Percentiles rank a stretch among this genome's conserved stretches.
Conservation (phyloP, 92 coral and sea anemone species). For the Hydrozoanthus gracilis region DNA sequence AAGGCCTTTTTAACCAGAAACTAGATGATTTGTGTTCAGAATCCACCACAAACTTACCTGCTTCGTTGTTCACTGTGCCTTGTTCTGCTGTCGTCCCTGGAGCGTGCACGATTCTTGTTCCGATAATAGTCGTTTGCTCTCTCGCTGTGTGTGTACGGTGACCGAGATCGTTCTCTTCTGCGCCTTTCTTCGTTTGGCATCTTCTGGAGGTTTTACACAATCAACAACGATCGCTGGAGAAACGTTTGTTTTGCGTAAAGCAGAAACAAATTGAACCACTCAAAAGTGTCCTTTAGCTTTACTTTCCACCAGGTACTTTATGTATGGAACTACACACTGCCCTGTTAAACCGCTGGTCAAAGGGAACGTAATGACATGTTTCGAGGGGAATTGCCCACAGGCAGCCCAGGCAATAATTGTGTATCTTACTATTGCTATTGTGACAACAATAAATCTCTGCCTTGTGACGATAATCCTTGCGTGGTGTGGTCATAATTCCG, state of each 20-base stretch:
- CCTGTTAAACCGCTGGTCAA: background rate
- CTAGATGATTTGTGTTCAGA: background rate
- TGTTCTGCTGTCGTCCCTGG: slow-evolving; percentile 37
- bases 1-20: background rate
- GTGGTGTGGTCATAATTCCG: no score
- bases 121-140: slow-evolving; percentile 41
- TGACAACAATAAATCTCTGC: no score
- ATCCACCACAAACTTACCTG: slow-evolving; percentile 18
- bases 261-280: background rate
- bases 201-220: background rate
- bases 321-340: background rate
- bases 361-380: background rate
- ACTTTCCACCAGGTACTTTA: background rate
- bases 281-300: background rate
- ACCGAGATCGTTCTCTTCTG: slow-evolving; percentile 33
- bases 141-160: slow-evolving; percentile 25
- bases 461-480: no score
- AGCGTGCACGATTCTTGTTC: slow-evolving; percentile 19
- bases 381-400: no score
- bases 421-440: no score
- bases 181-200: slow-evolving; percentile 39
- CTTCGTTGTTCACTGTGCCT: slow-evolving; percentile 40
- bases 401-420: no score
- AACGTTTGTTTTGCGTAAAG: background rate
- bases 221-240: background rate